Evolutionary conservation across 2,797 vertebrate species (phyloP).

Genomic region (Lemur catta): DNA sequence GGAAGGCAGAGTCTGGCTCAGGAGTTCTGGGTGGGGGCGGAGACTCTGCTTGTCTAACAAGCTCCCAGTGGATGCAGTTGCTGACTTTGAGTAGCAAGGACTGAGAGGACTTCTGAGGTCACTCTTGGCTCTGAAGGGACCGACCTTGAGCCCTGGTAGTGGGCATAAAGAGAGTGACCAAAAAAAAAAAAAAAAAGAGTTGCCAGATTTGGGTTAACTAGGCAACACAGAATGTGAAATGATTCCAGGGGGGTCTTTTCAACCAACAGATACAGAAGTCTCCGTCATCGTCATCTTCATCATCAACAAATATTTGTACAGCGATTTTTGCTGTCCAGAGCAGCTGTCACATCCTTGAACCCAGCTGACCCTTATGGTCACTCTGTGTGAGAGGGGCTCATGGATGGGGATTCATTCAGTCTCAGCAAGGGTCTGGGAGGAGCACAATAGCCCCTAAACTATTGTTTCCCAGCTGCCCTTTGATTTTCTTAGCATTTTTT

Average conservation of each 20-base stretch:
- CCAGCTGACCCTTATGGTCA: conserved; percentile 9
- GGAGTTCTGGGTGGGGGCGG: accelerated
- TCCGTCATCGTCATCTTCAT: accelerated
- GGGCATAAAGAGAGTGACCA: not conserved
- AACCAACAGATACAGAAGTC: not conserved
- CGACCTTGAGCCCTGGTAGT: not conserved
- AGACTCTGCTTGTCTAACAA: too few species aligned
- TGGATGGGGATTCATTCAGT: not conserved
- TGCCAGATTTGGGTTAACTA: not conserved
- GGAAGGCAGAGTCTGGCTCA: not conserved
- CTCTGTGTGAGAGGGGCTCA: not conserved
- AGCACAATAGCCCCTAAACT: conserved; percentile 21
- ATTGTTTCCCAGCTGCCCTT: conserved; percentile 32
- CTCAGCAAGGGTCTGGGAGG: not conserved
- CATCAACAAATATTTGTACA: not conserved
- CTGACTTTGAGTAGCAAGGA: not conserved
- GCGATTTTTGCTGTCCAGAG: not conserved
- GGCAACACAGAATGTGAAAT: not conserved
- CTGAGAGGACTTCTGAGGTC: not conserved
- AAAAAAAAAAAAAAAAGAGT: not conserved
- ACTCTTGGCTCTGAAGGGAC: not conserved
- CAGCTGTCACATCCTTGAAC: conserved; percentile 63
- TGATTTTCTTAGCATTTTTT: conserved; percentile 13
- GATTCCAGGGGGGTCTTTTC: not conserved
- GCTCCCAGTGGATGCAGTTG: not conserved